phyloP scores from a whole-genome alignment of 2,113 vertebrate species.

The Amblyopsis rosae region DNA sequence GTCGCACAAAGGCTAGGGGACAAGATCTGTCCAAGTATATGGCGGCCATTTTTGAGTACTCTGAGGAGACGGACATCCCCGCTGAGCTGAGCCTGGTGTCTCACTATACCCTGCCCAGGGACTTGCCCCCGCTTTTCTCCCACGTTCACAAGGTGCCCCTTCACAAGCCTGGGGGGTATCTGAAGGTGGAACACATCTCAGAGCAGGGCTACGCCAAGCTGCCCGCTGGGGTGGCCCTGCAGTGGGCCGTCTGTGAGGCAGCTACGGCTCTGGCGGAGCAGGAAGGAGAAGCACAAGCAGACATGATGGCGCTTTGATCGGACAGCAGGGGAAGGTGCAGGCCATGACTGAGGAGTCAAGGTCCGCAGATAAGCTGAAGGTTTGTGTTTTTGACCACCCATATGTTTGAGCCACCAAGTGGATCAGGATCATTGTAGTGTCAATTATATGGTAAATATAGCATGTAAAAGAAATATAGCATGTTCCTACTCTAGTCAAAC shows the following conservation, averaged over 20 bases:
- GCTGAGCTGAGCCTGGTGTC: constrained; percentile 66
- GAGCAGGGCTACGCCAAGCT: constrained; percentile 59
- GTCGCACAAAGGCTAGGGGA: constrained; percentile 55
- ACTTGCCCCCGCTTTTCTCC: constrained; percentile 76
- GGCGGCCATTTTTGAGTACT: constrained; percentile 73
- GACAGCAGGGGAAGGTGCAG: too few species aligned
- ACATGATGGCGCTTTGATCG: too few species aligned
- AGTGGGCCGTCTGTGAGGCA: constrained; percentile 66
- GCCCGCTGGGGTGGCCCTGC: constrained; percentile 67
- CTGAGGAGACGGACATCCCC: constrained; percentile 70
- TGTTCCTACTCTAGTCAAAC: too few species aligned
- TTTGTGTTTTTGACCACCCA: too few species aligned
- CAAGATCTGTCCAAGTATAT: constrained; percentile 78
- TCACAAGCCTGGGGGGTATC: constrained; percentile 66
- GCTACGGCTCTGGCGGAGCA: constrained; percentile 16
- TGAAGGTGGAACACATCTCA: constrained; percentile 71
- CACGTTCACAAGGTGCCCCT: constrained; percentile 75
- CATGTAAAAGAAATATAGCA: too few species aligned
- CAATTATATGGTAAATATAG: too few species aligned
- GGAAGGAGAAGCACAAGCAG: neutral
- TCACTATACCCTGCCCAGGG: constrained; percentile 67
- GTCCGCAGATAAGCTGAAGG: too few species aligned
- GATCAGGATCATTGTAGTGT: too few species aligned
- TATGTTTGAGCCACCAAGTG: too few species aligned
- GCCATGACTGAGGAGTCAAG: too few species aligned